A percentile compares a stretch with the other conserved stretches of the same genome.
Evolutionary conservation across 2,888 invertebrate genomes (phyloP).

Genomic region (Hoplodrina ambigua): DNA sequence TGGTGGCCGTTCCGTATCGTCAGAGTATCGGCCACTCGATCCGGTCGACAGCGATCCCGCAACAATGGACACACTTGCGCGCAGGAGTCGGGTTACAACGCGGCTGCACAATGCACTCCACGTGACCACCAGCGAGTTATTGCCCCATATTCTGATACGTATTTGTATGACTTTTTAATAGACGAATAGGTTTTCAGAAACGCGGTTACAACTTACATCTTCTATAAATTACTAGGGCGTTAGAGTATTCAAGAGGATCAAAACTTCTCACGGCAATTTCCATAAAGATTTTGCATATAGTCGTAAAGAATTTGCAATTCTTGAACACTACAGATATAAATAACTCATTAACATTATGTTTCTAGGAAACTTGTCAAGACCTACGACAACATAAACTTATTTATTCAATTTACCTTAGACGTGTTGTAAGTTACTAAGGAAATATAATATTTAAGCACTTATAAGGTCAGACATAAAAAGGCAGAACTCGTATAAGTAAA

Average conservation of each 20-base stretch:
- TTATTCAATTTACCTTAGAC: not conserved
- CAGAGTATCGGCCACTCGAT: slow-evolving; percentile 61
- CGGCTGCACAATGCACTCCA: slow-evolving; percentile 55
- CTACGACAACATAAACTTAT: slow-evolving; percentile 5
- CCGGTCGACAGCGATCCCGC: slow-evolving; percentile 62
- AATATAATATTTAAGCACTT: not conserved
- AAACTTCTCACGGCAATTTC: not conserved
- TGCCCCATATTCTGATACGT: slow-evolving; percentile 51
- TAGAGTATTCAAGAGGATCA: not conserved
- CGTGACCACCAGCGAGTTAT: slow-evolving; percentile 52
- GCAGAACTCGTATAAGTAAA: not conserved
- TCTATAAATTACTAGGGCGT: not conserved
- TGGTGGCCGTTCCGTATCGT: slow-evolving; percentile 43
- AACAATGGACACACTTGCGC: slow-evolving; percentile 68
- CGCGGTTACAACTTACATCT: not conserved
- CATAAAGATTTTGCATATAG: not conserved
- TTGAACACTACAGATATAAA: not conserved
- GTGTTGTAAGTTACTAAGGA: slow-evolving; percentile 9
- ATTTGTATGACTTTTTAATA: slow-evolving; percentile 24
- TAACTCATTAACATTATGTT: not conserved
- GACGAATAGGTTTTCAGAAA: not conserved
- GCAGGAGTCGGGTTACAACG: slow-evolving; percentile 58
- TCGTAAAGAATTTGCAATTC: not conserved
- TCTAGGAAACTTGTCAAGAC: slow-evolving; percentile 15
- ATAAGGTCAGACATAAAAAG: not conserved